Evolutionary conservation across 1,140 invertebrate species (phyloP).

Genomic region (Thaumatotibia leucotreta): DNA sequence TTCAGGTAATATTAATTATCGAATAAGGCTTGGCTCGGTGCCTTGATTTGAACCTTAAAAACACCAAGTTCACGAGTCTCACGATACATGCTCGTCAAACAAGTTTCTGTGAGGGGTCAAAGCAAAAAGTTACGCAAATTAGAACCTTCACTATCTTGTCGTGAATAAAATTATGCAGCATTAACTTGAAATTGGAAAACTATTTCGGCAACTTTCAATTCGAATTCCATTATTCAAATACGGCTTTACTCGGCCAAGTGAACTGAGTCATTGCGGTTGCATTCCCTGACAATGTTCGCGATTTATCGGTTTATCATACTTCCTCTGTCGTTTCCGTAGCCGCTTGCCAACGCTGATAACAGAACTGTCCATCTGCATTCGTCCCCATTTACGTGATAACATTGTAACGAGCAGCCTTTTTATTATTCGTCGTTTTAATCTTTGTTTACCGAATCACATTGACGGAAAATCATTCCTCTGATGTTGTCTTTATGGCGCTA

Average conservation of each 20-base stretch:
- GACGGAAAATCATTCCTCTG: neutral
- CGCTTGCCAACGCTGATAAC: conserved; percentile 43
- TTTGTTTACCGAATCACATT: neutral
- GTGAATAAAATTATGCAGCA: neutral
- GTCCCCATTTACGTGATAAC: neutral
- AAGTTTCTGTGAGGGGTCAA: neutral
- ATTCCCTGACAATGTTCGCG: conserved; percentile 39
- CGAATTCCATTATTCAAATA: neutral
- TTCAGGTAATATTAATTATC: too few relatives aligned
- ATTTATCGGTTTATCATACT: conserved; percentile 56
- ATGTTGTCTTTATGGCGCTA: neutral
- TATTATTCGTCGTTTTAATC: neutral
- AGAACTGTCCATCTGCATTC: conserved; percentile 16
- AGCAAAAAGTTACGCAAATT: neutral
- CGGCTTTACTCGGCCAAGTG: neutral
- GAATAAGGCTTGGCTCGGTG: too few relatives aligned
- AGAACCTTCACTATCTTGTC: neutral
- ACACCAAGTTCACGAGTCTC: too few relatives aligned
- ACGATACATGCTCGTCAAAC: neutral
- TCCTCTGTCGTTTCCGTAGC: conserved; percentile 60
- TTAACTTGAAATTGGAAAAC: neutral
- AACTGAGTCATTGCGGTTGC: conserved; percentile 13
- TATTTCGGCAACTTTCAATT: neutral
- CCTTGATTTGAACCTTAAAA: too few relatives aligned
- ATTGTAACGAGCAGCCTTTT: neutral